Evolutionary conservation across 1,140 invertebrate genomes (phyloP), one percentile per base, ranked within the genome.

Genomic region (Aphis craccivora): DNA sequence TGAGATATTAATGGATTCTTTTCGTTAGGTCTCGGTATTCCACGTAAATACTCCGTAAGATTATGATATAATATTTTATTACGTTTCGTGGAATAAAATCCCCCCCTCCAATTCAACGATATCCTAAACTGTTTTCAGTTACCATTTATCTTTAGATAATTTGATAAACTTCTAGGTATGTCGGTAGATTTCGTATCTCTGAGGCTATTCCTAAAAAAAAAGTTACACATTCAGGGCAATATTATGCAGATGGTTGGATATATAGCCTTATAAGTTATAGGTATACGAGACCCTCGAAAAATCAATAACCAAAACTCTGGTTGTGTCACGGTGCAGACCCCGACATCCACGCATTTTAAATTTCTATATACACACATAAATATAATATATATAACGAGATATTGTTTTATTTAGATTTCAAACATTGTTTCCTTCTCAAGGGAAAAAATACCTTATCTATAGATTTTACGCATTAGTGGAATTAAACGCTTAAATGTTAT

Each of bases 1-100:
- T 48, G 6, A 88, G 20, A 88, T 53, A 51, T 88, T 88, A 88
- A 88, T 88, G 87, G 87, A n/a, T 53, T 88, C 23, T 88, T 30
- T 87, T n/a, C 8, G 11, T 48, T 48, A 25, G 25, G 22, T 20
- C 20, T 20, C 23, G 30, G 87, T 30, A 35, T 48, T 87, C 76
- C 84, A 25, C 9, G n/a, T 51, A 51, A 51, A 8, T 0, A 45
- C 48, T 51, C 14, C 18, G 3, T 51, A 35, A 88, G 30, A 48
- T 88, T 37, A 35, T 55, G 48, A 88, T 35, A 53, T 53, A 89
- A 89, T 53, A 37, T 37, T 35, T 53, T 89, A 89, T 51, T 53
- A 11, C 23, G 51, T 89, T 55, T 40, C 48, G 30, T 48, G 23
- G 14, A 87, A 45, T 14, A 18, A 14, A n/a, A n/a, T 76, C 60